Conservation (phyloP, 2,113 vertebrate genomes). For the Pholis gunnellus region DNA sequence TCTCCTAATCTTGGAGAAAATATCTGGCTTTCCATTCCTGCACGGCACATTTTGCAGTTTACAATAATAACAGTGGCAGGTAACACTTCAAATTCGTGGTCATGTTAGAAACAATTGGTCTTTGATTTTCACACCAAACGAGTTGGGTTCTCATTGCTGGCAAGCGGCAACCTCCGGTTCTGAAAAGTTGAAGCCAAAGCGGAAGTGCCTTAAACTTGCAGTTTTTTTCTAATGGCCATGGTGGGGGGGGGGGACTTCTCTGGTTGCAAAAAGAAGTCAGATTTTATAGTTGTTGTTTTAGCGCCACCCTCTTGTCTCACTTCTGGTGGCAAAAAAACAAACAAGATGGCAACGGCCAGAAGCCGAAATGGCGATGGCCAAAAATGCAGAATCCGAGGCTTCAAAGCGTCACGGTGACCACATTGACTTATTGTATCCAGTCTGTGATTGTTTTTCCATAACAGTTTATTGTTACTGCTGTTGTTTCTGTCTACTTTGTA, state of each 20-base stretch:
- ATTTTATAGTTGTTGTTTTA: neutral
- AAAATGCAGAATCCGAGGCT: no score
- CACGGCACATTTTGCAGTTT: neutral
- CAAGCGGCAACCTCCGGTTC: no score
- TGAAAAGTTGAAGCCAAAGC: no score
- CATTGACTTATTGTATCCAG: neutral
- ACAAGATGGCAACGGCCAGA: no score
- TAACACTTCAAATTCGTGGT: neutral
- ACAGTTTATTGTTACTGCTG: neutral
- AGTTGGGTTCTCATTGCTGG: neutral
- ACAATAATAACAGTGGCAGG: neutral
- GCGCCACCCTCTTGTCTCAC: no score
- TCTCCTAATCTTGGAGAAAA: neutral
- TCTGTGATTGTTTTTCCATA: neutral
- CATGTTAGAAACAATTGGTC: neutral
- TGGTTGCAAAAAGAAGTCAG: neutral
- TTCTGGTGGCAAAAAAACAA: no score
- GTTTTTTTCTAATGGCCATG: neutral
- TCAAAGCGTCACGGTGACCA: neutral
- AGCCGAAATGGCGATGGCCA: neutral
- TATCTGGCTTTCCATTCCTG: neutral
- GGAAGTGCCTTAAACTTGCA: no score
- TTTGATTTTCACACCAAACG: neutral
- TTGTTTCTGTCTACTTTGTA: neutral
- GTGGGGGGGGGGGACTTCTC: neutral